Evolutionary conservation across 2,797 vertebrate species (phyloP).

Genomic region (Caiman crocodilus): DNA sequence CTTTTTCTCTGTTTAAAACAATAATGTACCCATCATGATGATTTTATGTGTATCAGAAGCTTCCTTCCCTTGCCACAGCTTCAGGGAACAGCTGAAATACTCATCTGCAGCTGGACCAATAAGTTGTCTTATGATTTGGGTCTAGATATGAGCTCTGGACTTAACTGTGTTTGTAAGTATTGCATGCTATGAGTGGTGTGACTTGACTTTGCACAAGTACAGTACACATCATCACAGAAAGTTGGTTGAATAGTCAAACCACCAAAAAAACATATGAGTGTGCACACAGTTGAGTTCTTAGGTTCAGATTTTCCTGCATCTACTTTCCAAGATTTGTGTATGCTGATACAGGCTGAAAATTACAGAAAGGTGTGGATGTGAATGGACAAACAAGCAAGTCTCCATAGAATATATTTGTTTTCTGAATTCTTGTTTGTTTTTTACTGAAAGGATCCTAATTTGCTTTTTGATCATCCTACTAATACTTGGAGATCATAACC

Average conservation of each 20-base stretch:
- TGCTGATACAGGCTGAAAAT: background rate
- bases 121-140: background rate
- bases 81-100: background rate
- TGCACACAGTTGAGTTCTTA: background rate
- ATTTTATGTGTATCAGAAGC: background rate
- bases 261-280: background rate
- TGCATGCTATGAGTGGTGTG: background rate
- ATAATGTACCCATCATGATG: background rate
- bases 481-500: background rate
- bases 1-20: constrained; percentile 35
- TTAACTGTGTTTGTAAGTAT: background rate
- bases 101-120: background rate
- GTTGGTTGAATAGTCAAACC: background rate
- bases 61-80: background rate
- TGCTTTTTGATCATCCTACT: background rate
- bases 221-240: background rate
- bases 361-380: background rate
- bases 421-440: background rate
- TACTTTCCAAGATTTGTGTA: background rate
- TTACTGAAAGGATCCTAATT: background rate
- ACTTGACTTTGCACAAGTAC: background rate
- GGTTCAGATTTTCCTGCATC: rapidly evolving
- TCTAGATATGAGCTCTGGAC: background rate
- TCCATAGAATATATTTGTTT: background rate
- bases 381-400: background rate